Evolutionary conservation across 23 tunicate genomes (phyloP), one percentile per base, ranked within the genome.

Genomic region (Halocynthia roretzi): DNA sequence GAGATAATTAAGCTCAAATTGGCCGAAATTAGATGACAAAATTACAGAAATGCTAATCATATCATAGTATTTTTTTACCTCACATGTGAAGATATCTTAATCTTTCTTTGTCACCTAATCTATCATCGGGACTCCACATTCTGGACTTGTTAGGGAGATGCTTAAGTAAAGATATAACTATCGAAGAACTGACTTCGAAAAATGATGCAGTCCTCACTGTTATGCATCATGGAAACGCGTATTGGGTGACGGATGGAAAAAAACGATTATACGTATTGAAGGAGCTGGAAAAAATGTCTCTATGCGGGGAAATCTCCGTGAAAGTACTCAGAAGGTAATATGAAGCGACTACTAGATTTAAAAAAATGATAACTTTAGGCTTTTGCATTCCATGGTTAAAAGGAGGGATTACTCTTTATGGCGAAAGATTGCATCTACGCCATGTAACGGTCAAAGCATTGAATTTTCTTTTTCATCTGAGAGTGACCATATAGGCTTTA

Each of bases 201-300:
- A 80, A 80, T 70, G 68, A 51, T 17, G 71, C 74, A 50, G 69
- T 79, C 9, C 61, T 85, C 49, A 80, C 84, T 10, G 90, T 85
- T 14, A 77, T 73, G n/a, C 12, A 65, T 48, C 53, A 52, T 50
- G 76, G 54, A 8, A 81, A 52, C 15, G 5, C 56, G 5, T 72
- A 78, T 56, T 85, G 90, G 90, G 54, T 80, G 6, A 31, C 75
- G 12, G 85, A 80, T 54, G 90, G 90, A n/a, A 68, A 74, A 52
- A 85, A 85, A 56, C 55, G 90, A 72, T 74, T 85, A 10, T 85
- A 84, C 84, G 84, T 85, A 44, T 62, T 85, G 7, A 73, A 85
- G 56, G 53, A n/a, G 4, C 53, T 85, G 31, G 80, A 85, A 52
- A 53, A 72, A 21, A 53, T 85, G 76, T 70, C 80, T 0, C 14